These are phyloP conservation scores for Pipistrellus pygmaeus DNA, from an alignment of 2,797 vertebrate species.

Conservation along the genomic window DNA sequence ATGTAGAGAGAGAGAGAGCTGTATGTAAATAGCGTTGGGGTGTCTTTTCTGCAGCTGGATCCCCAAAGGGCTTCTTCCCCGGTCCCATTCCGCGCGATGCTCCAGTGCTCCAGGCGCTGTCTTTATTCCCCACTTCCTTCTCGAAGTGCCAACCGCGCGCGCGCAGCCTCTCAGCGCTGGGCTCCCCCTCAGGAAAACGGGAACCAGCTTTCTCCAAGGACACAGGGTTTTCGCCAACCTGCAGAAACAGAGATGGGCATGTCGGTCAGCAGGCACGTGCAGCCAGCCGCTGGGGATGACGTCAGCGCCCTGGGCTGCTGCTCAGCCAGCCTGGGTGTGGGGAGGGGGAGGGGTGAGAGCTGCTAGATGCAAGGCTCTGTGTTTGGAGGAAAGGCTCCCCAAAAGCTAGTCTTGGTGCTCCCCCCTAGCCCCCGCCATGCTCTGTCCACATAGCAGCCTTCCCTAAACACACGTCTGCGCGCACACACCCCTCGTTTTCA, in stretches of 20 bases:
- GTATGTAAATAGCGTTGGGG: constrained; percentile 76
- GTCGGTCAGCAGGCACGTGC: constrained; percentile 58
- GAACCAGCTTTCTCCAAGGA: constrained; percentile 89
- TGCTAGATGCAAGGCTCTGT: neutral
- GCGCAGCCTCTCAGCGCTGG: constrained; percentile 85
- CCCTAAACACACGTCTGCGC: neutral
- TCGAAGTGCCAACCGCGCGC: constrained; percentile 81
- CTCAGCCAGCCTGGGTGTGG: neutral
- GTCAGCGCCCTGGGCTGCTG: constrained; percentile 38
- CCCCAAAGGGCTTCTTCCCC: constrained; percentile 85
- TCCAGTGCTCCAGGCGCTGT: constrained; percentile 81
- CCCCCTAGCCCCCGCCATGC: neutral
- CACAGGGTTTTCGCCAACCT: constrained; percentile 89
- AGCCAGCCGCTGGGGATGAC: constrained; percentile 59
- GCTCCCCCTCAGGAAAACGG: constrained; percentile 87
- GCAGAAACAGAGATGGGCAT: constrained; percentile 80
- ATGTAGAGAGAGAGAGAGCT: constrained; percentile 57
- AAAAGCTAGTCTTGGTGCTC: neutral
- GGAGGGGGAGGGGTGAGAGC: neutral
- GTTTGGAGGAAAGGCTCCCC: neutral
- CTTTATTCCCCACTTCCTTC: constrained; percentile 85
- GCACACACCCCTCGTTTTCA: neutral
- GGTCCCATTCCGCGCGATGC: constrained; percentile 81
- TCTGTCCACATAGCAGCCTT: neutral
- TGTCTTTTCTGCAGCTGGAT: constrained; percentile 79